Conservation (phyloP, 2,113 vertebrate species). For the Platysteira castanea region DNA sequence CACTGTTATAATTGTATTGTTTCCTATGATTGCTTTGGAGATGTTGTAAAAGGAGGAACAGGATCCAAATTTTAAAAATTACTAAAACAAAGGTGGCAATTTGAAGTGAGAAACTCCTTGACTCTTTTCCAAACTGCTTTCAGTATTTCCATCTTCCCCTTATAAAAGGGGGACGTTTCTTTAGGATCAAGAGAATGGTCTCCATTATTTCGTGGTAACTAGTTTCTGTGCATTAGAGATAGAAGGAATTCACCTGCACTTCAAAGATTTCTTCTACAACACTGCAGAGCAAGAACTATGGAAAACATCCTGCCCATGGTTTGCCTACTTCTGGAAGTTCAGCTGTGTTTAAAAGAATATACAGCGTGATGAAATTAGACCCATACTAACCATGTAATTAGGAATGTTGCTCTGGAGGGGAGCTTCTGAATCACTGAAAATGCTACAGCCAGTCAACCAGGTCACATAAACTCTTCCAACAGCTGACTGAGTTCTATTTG, state of each 20-base stretch:
- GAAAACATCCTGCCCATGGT: neutral
- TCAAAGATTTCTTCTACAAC: neutral
- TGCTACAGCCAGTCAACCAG: neutral
- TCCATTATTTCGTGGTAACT: neutral
- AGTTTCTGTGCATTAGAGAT: neutral
- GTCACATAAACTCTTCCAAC: neutral
- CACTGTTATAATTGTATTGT: neutral
- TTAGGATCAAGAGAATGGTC: neutral
- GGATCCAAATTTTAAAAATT: neutral
- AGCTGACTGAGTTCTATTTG: neutral
- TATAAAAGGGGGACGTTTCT: neutral
- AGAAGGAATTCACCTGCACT: neutral
- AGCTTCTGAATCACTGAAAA: neutral
- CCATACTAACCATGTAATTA: neutral
- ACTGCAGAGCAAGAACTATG: neutral
- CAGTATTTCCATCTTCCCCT: neutral
- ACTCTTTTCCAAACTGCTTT: neutral
- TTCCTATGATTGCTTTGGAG: neutral
- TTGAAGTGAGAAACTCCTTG: neutral
- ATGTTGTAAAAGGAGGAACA: neutral
- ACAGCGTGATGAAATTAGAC: neutral
- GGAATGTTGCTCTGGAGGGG: neutral
- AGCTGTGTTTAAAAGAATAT: neutral
- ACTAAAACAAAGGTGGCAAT: neutral
- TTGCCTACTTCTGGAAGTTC: neutral